Base-by-base conservation (phyloP, 2,888 invertebrate species). In the Ferdinandea cuprea region DNA sequence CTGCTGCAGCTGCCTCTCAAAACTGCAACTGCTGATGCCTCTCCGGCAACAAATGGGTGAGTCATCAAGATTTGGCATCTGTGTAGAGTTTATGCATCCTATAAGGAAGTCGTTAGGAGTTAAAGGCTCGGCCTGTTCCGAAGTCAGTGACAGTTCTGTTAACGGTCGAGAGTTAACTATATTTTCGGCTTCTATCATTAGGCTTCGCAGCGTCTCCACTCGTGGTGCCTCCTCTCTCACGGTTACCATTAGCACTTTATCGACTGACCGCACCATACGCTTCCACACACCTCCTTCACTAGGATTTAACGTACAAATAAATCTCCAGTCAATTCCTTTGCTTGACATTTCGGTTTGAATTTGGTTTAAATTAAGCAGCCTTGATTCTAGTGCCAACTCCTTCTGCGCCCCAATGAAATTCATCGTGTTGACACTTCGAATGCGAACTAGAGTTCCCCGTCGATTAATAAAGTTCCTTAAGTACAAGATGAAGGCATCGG, bases 391-490 rank as follows among this genome's bases (percentile, higher is more conserved):
- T 25, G 6, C 11, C 7, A 48, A 17, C 52, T 76, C 63, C 13
- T 56, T 46, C 13, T 68, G 15, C 9, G 65, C 66, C 4, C 80
- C n/a, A n/a, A n/a, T n/a, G n/a, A n/a, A n/a, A n/a, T n/a, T n/a
- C n/a, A n/a, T n/a, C n/a, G n/a, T n/a, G 28, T 71, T 77, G 30
- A 84, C 80, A 8, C 59, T 65, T 7, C 78, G 59, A 4, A 85
- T 76, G 13, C 68, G 15, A 3, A 44, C 35, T 17, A 74, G 68
- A 42, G 48, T 17, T 15, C 79, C 85, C 21, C 83, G 58, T 2
- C 81, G 74, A 54, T 77, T 80, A 0, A 85, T 74, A 48, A 86
- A 86, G 40, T 86, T 86, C 21, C 79, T 17, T 2, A 86, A 56
- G 11, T 68, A 40, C 6, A 86, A 9, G 6, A 86, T 73, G 40